Conservation (phyloP, 2,888 invertebrate genomes). For the Dascillus cervinus region DNA sequence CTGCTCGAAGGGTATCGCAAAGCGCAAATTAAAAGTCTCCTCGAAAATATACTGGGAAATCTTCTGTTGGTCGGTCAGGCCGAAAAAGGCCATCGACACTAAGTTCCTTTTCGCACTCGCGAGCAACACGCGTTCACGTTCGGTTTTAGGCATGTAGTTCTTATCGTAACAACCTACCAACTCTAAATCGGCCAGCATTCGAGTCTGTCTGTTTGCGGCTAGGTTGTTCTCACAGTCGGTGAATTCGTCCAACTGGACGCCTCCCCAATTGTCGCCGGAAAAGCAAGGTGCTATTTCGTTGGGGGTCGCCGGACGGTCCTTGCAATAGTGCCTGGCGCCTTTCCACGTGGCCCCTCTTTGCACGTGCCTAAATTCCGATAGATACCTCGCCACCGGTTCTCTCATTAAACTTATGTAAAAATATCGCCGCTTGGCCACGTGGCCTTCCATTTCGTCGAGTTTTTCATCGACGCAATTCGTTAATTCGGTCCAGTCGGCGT, state of each 20-base stretch:
- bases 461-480: constrained; percentile 86
- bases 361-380: constrained; percentile 96
- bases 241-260: constrained; percentile 86
- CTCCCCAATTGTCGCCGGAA: constrained; percentile 72
- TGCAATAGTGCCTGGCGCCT: constrained; percentile 67
- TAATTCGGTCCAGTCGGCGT: constrained; percentile 97
- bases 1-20: constrained; percentile 85
- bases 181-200: constrained; percentile 95
- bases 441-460: constrained; percentile 82
- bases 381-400: constrained; percentile 86
- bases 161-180: constrained; percentile 94
- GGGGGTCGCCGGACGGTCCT: constrained; percentile 66
- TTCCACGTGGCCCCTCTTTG: constrained; percentile 96
- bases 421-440: constrained; percentile 54
- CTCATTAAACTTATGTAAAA: constrained; percentile 94
- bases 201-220: constrained; percentile 92
- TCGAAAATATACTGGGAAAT: constrained; percentile 90
- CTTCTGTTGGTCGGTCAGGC: constrained; percentile 92
- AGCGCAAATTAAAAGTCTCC: constrained; percentile 84
- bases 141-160: constrained; percentile 61
- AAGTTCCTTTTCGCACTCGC: constrained; percentile 94
- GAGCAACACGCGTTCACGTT: constrained; percentile 78
- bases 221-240: constrained; percentile 87
- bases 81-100: constrained; percentile 93
- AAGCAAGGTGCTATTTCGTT: constrained; percentile 81